Evolutionary conservation across 2,113 vertebrate genomes (phyloP), one percentile per base, ranked within the genome.

Genomic region (Cygnus atratus): DNA sequence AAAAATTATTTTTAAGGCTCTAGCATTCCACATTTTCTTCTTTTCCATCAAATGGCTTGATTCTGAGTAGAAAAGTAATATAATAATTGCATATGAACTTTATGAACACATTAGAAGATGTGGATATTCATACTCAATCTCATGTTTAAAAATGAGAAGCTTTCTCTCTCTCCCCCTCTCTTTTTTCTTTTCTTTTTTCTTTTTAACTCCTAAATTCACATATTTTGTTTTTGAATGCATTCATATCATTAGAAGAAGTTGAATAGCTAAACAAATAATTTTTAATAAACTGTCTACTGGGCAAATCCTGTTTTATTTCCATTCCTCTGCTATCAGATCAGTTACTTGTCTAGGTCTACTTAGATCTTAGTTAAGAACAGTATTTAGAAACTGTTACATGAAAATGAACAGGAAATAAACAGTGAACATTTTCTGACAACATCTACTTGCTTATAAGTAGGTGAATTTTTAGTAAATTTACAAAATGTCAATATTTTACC

Each of bases 1-100:
- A 6, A 81, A 84, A 11, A 62, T 0, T 66, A 17, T 25, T 71
- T 92, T 81, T 87, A 72, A 11, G 21, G 1, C 2, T 80, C 13
- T 13, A 29, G 4, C 9, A 3, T 54, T 77, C 17, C 16, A 59
- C 26, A 71, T 55, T 22, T 77, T 55, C 5, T 37, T 63, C 71
- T 78, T 70, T 2, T 0, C 7, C 41, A 29, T 52, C 9, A 76
- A 80, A 62, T 41, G 13, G 0, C 2, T 82, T 6, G 2, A 61
- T 3, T 18, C 3, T 55, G 31, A 24, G 35, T 58, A 59, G 3
- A 67, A 83, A 84, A 79, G 41, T 61, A 67, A 31, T 72, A 3
- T 10, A 61, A 19, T 41, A 67, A 88, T 61, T 82, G 24, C 5
- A 10, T 7, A 18, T 52, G 15, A 91, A 29, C 3, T 80, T 61